These are phyloP conservation scores for Gallinago media DNA, from an alignment of 2,113 vertebrate species.

Conservation along the genomic window DNA sequence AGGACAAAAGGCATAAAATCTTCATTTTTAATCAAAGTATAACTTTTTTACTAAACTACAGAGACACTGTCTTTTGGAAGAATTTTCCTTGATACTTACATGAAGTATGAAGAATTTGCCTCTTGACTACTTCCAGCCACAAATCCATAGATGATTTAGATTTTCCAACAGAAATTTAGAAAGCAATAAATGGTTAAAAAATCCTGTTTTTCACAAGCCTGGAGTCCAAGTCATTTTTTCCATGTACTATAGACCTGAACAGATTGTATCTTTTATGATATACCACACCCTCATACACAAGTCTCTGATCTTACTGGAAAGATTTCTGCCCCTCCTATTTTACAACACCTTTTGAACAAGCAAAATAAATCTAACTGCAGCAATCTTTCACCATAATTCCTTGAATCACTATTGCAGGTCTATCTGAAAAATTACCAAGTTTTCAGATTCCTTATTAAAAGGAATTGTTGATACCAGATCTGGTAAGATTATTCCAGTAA, in stretches of 20 bases:
- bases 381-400: neutral
- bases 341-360: neutral
- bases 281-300: neutral
- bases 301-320: neutral
- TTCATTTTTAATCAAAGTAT: neutral
- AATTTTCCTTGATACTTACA: neutral
- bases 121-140: neutral
- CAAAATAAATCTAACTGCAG: neutral
- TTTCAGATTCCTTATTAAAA: neutral
- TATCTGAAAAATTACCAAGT: neutral
- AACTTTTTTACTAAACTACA: rapidly evolving
- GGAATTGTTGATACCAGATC: neutral
- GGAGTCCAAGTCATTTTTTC: neutral
- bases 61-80: neutral
- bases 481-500: neutral
- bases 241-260: neutral
- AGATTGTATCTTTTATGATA: neutral
- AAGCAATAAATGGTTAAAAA: neutral
- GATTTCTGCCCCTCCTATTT: neutral
- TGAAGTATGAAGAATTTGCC: neutral
- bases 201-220: neutral
- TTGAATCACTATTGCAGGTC: neutral
- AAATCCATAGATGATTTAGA: neutral
- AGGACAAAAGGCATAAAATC: neutral
- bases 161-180: neutral